Base-by-base conservation (phyloP, 2,797 vertebrate genomes). In the Typhlichthys eigenmanni region DNA sequence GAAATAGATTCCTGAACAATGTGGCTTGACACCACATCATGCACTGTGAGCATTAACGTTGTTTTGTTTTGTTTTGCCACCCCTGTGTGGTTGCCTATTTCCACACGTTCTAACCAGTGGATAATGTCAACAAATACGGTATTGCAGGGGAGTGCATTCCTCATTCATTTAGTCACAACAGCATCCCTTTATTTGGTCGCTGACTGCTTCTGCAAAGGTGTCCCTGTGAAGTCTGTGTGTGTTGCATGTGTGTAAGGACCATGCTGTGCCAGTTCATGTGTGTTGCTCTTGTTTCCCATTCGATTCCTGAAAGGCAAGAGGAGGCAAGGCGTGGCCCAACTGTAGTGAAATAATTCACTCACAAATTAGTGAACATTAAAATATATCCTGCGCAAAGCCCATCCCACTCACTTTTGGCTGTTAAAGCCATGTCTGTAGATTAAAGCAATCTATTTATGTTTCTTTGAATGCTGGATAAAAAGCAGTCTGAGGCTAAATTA, bases 281-380 rank as follows among this genome's bases (percentile, higher is more conserved):
- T 74, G 66, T 65, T 70, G 63, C 77, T 85, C 74, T 63, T 71
- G 43, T 49, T 48, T 57, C 58, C 81, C 72, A 66, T 75, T 79
- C 82, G 84, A 85, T 81, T 78, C 79, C 80, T 79, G 77, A 81
- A 16, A 80, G 66, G 67, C 77, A 72, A 56, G 68, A 82, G 79
- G 80, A 81, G 60, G 72, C 73, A 61, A 34, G 34, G 34, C 5
- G 5, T 34, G 34, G 34, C 4, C 34, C 34, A 34, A 34, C 34
- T 34, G 7, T 34, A 34, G 34, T 34, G 34, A 34, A 71, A 58
- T 68, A 58, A 78, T 55, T n/a, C 66, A 62, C 63, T 65, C 54
- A 55, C 43, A 76, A 83, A 89, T 87, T 61, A 86, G 88, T 92
- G 86, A 91, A 91, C 91, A 90, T 92, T 92, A 86, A 92, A 93